Conservation (phyloP, 92 coral and sea anemone species). For the Palythoa caribaeorum region DNA sequence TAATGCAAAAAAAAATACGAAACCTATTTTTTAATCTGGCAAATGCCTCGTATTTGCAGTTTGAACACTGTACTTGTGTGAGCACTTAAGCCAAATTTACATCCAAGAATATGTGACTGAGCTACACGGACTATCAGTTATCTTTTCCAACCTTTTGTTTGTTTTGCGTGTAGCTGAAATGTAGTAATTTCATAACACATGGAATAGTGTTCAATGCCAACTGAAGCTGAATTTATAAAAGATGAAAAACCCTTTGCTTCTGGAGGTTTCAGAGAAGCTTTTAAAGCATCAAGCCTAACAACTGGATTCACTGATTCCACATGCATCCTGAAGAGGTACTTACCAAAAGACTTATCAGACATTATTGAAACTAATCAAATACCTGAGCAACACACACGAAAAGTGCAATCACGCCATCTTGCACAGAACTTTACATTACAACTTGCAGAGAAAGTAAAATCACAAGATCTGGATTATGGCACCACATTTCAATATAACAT, state of each 20-base stretch:
- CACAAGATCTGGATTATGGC: constrained; percentile 65
- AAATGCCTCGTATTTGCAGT: neutral
- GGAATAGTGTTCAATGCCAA: constrained; percentile 15
- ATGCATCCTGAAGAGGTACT: constrained; percentile 60
- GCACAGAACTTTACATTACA: constrained; percentile 73
- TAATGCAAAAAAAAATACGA: neutral
- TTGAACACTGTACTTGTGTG: neutral
- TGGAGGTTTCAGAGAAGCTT: constrained; percentile 63
- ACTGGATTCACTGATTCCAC: constrained; percentile 55
- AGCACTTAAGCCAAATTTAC: neutral
- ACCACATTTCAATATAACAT: constrained; percentile 66
- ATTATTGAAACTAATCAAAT: constrained; percentile 45
- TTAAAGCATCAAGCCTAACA: constrained; percentile 51
- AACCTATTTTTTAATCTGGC: neutral
- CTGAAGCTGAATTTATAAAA: neutral
- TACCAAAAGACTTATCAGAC: constrained; percentile 43
- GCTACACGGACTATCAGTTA: too few species aligned
- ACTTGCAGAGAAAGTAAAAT: constrained; percentile 54
- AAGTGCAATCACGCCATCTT: constrained; percentile 67
- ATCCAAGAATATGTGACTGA: neutral
- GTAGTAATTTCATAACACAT: neutral
- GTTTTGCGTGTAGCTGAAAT: too few species aligned
- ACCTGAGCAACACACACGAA: constrained; percentile 61
- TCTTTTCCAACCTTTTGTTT: too few species aligned
- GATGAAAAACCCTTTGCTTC: constrained; percentile 38